phyloP scores from a whole-genome alignment of 2,888 invertebrate species.

The Pristionchus maxplancki region DNA sequence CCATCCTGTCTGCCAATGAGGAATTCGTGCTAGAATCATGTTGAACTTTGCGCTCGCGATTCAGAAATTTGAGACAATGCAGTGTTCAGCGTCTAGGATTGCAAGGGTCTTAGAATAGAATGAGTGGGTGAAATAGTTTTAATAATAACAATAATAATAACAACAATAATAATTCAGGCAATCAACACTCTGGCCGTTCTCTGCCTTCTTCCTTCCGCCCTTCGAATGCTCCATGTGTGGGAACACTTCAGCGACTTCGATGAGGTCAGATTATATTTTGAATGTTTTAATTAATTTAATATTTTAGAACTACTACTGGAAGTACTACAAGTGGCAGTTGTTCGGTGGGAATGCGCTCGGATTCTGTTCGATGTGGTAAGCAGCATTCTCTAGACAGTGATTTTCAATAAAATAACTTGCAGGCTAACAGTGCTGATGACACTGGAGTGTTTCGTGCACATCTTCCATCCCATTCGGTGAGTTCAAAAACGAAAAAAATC shows the following conservation, averaged over 20 bases:
- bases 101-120: too few relatives aligned
- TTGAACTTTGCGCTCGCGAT: not conserved
- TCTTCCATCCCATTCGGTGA: constrained; percentile 68
- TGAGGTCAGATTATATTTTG: not conserved
- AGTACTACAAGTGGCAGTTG: constrained; percentile 66
- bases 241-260: constrained; percentile 62
- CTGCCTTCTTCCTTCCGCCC: constrained; percentile 70
- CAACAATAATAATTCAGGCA: constrained; percentile 57
- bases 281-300: not conserved
- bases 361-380: constrained; percentile 74
- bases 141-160: not conserved
- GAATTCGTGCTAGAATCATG: not conserved
- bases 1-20: not conserved
- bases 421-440: constrained; percentile 75
- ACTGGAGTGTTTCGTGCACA: constrained; percentile 72
- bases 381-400: not conserved
- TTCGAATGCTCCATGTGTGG: constrained; percentile 68
- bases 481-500: too few relatives aligned
- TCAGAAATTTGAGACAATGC: not conserved
- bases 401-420: not conserved
- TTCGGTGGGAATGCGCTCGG: constrained; percentile 73
- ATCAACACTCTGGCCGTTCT: constrained; percentile 73
- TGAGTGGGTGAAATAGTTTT: too few relatives aligned
- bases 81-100: too few relatives aligned
- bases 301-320: not conserved